Percentiles rank a stretch among this genome's conserved stretches.
phyloP scores from a whole-genome alignment of 2,888 invertebrate species.

The Meteorus cinctellus region DNA sequence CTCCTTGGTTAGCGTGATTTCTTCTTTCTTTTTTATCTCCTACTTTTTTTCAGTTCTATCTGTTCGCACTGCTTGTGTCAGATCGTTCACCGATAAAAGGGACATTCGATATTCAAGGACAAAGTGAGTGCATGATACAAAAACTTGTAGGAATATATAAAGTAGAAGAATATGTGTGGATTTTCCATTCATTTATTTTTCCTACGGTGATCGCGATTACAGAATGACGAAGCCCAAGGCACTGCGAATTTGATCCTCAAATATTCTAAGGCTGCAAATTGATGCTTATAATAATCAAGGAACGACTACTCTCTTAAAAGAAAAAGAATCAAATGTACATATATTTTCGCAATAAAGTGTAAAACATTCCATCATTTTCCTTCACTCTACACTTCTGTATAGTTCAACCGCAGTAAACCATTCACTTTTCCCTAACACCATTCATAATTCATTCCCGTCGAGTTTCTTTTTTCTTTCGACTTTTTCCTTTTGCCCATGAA shows the following conservation, averaged over 20 bases:
- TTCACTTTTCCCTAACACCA: constrained; percentile 18
- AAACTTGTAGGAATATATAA: constrained; percentile 44
- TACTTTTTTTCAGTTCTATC: constrained; percentile 11
- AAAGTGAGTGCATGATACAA: constrained; percentile 39
- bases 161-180: constrained; percentile 12
- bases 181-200: constrained; percentile 10
- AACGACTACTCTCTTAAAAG: neutral
- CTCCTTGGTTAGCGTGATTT: constrained; percentile 7
- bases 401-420: constrained; percentile 1
- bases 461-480: neutral
- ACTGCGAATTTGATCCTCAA: neutral
- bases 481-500: constrained; percentile 3
- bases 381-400: neutral
- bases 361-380: constrained; percentile 21
- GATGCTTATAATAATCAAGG: neutral
- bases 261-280: neutral
- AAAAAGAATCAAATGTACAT: neutral
- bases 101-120: constrained; percentile 58
- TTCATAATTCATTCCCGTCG: neutral
- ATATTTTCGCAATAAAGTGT: neutral
- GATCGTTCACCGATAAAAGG: constrained; percentile 49
- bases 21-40: constrained; percentile 20
- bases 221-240: neutral
- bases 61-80: constrained; percentile 40
- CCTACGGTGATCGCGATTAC: neutral